Evolutionary conservation across 2,888 invertebrate species (phyloP).

Genomic region (Hypomecis punctinalis): DNA sequence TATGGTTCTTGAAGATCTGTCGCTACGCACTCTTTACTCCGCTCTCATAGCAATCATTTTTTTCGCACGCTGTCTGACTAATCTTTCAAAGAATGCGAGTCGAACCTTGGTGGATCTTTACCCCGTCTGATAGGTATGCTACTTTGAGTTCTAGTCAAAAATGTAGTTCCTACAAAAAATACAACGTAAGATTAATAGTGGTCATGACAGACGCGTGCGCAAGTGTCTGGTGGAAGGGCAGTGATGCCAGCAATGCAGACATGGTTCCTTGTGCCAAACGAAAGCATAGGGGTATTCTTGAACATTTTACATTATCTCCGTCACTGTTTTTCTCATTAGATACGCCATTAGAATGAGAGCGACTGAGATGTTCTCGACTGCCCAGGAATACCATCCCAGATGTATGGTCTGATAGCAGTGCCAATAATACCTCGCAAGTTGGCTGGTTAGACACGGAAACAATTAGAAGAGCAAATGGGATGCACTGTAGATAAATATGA

Average conservation of each 20-base stretch:
- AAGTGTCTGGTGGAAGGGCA: conserved; percentile 57
- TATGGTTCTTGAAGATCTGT: conserved; percentile 5
- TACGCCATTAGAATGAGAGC: too few relatives aligned
- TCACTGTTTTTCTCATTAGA: too few relatives aligned
- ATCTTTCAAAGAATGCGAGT: conserved; percentile 15
- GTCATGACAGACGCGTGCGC: conserved; percentile 70
- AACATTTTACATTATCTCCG: too few relatives aligned
- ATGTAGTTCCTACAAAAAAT: conserved; percentile 38
- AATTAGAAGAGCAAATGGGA: conserved; percentile 41
- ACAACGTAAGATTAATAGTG: conserved; percentile 69
- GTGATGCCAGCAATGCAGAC: conserved; percentile 55
- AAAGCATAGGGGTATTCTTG: conserved; percentile 33
- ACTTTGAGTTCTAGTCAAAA: conserved; percentile 32
- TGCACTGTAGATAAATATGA: conserved; percentile 33
- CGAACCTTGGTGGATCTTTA: conserved; percentile 41
- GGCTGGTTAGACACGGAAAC: conserved; percentile 42
- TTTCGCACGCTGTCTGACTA: conserved; percentile 13
- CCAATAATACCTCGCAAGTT: conserved; percentile 52
- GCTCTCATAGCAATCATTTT: conserved; percentile 11
- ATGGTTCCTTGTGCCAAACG: conserved; percentile 61
- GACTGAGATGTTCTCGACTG: too few relatives aligned
- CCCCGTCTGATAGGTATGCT: conserved; percentile 37
- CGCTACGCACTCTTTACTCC: conserved; percentile 3
- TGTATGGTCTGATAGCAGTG: conserved; percentile 60
- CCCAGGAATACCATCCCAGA: conserved; percentile 38